Evolutionary conservation across 2,888 invertebrate species (phyloP).

Genomic region (Rhopalosiphum nymphaeae): DNA sequence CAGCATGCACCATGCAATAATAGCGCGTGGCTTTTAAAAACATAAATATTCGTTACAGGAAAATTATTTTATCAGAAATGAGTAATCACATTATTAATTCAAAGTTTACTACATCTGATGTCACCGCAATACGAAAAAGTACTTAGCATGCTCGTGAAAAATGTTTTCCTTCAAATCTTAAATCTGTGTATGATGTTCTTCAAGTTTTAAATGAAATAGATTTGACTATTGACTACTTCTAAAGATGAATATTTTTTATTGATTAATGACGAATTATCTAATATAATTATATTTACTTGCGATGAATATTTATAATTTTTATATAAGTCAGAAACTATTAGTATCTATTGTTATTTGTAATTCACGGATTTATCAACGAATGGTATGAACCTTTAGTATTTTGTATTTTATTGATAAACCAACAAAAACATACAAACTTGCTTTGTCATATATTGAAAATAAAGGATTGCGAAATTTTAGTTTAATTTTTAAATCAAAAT

Average conservation of each 20-base stretch:
- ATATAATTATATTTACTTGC: neutral
- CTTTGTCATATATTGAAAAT: too few species aligned
- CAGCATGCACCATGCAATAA: too few species aligned
- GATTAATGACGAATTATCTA: neutral
- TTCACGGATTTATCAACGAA: neutral
- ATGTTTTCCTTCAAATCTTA: neutral
- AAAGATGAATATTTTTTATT: neutral
- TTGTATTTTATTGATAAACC: too few species aligned
- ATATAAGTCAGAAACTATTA: neutral
- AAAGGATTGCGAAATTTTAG: too few species aligned
- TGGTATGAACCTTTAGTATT: neutral
- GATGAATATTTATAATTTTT: neutral
- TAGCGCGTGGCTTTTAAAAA: neutral
- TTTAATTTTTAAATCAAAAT: too few species aligned
- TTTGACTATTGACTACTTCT: neutral
- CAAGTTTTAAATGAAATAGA: neutral
- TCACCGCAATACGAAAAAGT: neutral
- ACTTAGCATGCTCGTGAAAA: neutral
- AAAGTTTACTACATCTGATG: neutral
- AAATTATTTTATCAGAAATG: neutral
- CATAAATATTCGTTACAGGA: neutral
- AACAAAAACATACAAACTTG: too few species aligned
- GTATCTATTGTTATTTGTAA: neutral
- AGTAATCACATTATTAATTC: neutral
- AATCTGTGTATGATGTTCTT: neutral